phyloP scores from a whole-genome alignment of 2,888 invertebrate species.

The Sesamia inferens region DNA sequence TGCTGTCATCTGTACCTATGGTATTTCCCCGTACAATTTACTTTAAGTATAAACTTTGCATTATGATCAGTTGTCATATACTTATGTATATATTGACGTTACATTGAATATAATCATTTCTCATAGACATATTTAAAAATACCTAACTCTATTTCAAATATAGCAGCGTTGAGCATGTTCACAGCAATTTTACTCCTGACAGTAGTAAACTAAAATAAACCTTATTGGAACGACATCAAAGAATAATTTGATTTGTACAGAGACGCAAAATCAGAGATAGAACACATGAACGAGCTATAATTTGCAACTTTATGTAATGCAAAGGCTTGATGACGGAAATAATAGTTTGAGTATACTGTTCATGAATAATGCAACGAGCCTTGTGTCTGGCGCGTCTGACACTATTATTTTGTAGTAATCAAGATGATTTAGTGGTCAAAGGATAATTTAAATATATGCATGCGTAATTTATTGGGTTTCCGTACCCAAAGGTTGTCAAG shows the following conservation, averaged over 20 bases:
- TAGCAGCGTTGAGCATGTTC: neutral
- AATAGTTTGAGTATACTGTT: conserved; percentile 20
- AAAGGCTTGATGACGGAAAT: conserved; percentile 25
- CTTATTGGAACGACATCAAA: no score
- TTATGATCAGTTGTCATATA: neutral
- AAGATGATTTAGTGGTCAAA: neutral
- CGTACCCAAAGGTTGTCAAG: neutral
- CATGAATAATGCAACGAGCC: conserved; percentile 27
- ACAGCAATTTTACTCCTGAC: neutral
- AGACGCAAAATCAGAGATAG: neutral
- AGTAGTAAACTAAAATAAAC: no score
- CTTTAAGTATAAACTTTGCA: neutral
- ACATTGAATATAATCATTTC: neutral
- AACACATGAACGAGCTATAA: neutral
- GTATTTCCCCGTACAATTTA: neutral
- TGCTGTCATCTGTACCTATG: no score
- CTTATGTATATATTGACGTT: neutral
- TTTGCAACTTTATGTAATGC: conserved; percentile 25
- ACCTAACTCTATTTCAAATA: neutral
- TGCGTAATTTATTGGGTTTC: neutral
- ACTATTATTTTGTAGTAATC: conserved; percentile 4
- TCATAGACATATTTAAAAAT: neutral
- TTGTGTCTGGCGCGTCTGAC: neutral
- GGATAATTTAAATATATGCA: neutral
- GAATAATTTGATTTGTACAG: neutral